These are phyloP conservation scores for Eremobia ochroleuca DNA, from an alignment of 2,888 invertebrate genomes.

Conservation along the genomic window DNA sequence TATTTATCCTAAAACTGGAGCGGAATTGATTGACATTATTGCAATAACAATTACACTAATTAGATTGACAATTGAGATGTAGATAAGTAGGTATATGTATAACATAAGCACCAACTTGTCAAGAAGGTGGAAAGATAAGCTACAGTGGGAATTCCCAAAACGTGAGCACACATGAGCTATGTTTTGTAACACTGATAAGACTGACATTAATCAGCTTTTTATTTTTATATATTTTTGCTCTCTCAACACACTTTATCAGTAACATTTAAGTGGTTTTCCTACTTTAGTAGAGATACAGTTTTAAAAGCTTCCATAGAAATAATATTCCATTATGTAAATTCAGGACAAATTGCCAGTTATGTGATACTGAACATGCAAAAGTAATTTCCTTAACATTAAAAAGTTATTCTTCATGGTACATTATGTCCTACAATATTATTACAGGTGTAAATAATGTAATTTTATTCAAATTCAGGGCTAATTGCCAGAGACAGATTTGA, in stretches of 20 bases:
- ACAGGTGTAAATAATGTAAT: constrained; percentile 87
- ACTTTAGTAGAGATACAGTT: constrained; percentile 29
- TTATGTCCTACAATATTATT: constrained; percentile 5
- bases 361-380: constrained; percentile 6
- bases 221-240: constrained; percentile 37
- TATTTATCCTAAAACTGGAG: constrained; percentile 76
- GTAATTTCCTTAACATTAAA: neutral
- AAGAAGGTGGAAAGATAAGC: constrained; percentile 30
- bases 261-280: constrained; percentile 45
- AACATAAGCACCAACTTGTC: neutral
- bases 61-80: constrained; percentile 18
- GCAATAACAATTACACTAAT: constrained; percentile 38
- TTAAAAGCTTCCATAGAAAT: constrained; percentile 20
- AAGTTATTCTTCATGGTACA: neutral
- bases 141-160: constrained; percentile 37
- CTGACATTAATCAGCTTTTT: constrained; percentile 25
- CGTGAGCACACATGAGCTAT: constrained; percentile 7
- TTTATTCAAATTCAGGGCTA: constrained; percentile 17
- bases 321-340: constrained; percentile 24
- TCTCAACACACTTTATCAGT: constrained; percentile 27
- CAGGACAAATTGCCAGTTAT: constrained; percentile 12
- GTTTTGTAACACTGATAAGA: constrained; percentile 39
- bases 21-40: constrained; percentile 52
- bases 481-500: constrained; percentile 13
- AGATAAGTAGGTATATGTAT: neutral